Evolutionary conservation across 2,797 vertebrate species (phyloP).

Genomic region (Paguma larvata): DNA sequence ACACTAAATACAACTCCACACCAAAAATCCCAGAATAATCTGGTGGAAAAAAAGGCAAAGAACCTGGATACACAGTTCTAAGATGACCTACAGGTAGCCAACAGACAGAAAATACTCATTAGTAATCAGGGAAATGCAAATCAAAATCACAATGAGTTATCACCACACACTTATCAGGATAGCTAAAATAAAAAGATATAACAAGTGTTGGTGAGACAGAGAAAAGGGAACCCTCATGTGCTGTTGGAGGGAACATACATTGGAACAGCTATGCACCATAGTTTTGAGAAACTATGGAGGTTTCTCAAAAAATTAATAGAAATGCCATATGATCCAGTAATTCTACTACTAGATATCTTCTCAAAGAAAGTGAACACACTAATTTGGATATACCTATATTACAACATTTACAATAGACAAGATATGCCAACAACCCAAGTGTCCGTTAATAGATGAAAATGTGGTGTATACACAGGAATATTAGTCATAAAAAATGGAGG

Average conservation of each 20-base stretch:
- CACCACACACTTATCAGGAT: neutral
- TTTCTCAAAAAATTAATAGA: neutral
- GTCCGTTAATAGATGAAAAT: neutral
- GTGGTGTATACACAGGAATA: neutral
- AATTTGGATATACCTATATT: neutral
- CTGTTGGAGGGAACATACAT: neutral
- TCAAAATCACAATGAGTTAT: neutral
- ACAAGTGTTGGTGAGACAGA: neutral
- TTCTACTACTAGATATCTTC: neutral
- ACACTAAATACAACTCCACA: neutral
- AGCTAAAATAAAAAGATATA: neutral
- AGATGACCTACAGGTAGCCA: neutral
- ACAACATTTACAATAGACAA: neutral
- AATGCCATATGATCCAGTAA: neutral
- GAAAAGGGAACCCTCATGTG: neutral
- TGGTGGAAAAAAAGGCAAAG: neutral
- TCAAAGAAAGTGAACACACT: neutral
- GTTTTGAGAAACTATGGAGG: neutral
- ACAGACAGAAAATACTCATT: neutral
- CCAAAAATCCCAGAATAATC: neutral
- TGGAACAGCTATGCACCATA: neutral
- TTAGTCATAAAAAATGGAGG: neutral
- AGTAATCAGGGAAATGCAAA: neutral
- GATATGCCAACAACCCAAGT: neutral
- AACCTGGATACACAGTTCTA: neutral